Base-by-base conservation (phyloP, 2,888 invertebrate species). In the Hirtodrosophila alboralis region DNA sequence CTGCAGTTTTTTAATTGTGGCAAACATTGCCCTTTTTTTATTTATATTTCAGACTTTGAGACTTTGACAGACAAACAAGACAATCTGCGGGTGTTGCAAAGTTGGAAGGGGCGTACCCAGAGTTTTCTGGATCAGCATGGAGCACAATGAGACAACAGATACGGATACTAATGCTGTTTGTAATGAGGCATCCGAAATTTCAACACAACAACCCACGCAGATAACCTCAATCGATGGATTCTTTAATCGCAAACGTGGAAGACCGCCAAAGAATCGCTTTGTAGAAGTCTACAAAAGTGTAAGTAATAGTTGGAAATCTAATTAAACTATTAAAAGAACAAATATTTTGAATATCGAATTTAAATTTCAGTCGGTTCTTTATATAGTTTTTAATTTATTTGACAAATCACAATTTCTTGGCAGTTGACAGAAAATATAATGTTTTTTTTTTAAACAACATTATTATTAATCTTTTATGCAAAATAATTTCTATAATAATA, bases 261-360 rank as follows among this genome's bases (percentile, higher is more conserved):
- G 98, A 62, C 98, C 98, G n/a, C 98, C 98, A 9, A 98, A 98
- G 91, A 98, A 98, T 90, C 93, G 97, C 0, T 95, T 97, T 9
- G 96, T 97, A 31, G 97, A 97, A 92, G 96, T 96, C 64, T 96
- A 96, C 94, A 95, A 96, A 94, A 95, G 95, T 88, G 94, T 95
- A 91, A 93, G 94, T 92, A 66, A 21, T 5, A 10, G 2, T 12
- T 12, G 2, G 2, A 18, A 36, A 9, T 33, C 8, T 5, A 23
- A 7, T 23, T 1, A 18, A 18, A 2, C n/a, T n/a, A n/a, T n/a
- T n/a, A n/a, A n/a, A n/a, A n/a, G n/a, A n/a, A n/a, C n/a, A n/a
- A n/a, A n/a, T n/a, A n/a, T n/a, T n/a, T n/a, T n/a, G n/a, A n/a
- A n/a, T n/a, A n/a, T n/a, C n/a, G n/a, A n/a, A n/a, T n/a, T n/a